Evolutionary conservation across 2,113 vertebrate species (phyloP).

Genomic region (Accipiter cooperii): DNA sequence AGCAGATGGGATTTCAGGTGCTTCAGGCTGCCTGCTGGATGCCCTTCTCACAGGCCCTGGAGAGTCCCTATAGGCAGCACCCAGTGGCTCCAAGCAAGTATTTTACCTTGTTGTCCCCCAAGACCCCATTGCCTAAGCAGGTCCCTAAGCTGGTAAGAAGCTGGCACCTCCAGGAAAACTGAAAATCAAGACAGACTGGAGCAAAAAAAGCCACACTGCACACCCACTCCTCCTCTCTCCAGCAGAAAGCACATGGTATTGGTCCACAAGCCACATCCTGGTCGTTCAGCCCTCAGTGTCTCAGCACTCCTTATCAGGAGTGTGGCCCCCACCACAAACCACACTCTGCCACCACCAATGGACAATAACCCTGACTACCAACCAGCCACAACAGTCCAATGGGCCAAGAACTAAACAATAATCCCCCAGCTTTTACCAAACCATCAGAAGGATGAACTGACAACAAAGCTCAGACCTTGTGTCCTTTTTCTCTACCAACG

Average conservation of each 20-base stretch:
- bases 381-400: neutral
- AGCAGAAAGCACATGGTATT: neutral
- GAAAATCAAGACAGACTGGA: neutral
- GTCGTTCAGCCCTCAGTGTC: neutral
- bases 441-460: neutral
- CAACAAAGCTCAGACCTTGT: neutral
- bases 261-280: conserved; percentile 24
- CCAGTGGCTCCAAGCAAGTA: neutral
- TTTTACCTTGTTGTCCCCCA: neutral
- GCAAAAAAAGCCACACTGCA: neutral
- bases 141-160: neutral
- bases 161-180: neutral
- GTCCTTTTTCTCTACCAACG: neutral
- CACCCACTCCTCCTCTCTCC: neutral
- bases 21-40: neutral
- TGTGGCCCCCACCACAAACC: neutral
- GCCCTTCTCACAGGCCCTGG: neutral
- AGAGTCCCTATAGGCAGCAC: neutral
- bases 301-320: neutral
- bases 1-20: neutral
- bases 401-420: neutral
- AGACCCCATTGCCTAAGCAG: neutral
- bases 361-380: neutral
- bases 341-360: neutral
- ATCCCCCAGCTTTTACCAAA: neutral